Evolutionary conservation across 2,797 vertebrate species (phyloP), one percentile per base, ranked within the genome.

Genomic region (Glossophaga mutica): DNA sequence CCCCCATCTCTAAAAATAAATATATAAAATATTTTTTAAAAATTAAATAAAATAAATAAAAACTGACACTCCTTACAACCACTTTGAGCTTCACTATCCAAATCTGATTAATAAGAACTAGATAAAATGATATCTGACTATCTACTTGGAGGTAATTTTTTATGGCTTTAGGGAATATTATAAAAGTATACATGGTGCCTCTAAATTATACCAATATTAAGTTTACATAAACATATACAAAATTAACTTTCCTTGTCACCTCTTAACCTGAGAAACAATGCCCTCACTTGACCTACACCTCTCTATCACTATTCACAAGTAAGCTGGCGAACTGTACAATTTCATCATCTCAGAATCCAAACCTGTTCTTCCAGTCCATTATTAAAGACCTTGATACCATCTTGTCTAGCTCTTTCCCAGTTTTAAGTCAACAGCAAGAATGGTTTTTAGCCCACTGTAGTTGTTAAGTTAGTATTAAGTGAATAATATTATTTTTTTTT

Each of bases 151-250:
- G 70, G 1, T n/a, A 76, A 79, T 59, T 70, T 55, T 81, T 1
- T 22, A 55, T 34, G 10, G 24, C 46, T 90, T 92, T 71, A 86
- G 16, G 12, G 37, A 52, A 73, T 42, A 65, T n/a, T 67, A 37
- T 39, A 68, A 52, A 87, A 67, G 0, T 14, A 73, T 18, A 46
- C 14, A 16, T 39, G 32, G 62, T 48, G 0, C 19, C 14, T 78
- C 21, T 86, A 95, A 88, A 86, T 93, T 48, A 91, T 16, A 83
- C 1, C 12, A 50, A 24, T 78, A 78, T 50, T 34, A 87, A 83
- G 52, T 39, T 81, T 68, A 70, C 1, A 44, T 74, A 52, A 59
- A 2, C 0, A 78, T 2, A 73, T 68, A 0, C 12, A 86, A 84
- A 67, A 57, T 1, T 89, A 42, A 52, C 59, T 73, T 24, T 86